Evolutionary conservation across 2,888 invertebrate genomes (phyloP).

Genomic region (Spicauda simplicius): DNA sequence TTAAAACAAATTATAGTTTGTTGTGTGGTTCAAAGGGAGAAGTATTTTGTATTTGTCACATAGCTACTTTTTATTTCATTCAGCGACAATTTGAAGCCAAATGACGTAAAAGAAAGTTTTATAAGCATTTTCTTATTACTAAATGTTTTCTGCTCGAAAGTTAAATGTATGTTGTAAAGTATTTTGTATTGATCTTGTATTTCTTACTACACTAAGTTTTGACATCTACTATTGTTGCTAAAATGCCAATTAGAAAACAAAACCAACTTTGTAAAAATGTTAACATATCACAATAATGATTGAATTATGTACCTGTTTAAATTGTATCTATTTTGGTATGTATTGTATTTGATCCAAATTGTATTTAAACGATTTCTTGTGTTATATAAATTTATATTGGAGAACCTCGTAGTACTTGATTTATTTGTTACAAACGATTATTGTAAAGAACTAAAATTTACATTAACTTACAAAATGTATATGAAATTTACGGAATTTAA

Average conservation of each 20-base stretch:
- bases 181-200: background rate
- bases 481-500: too few species aligned
- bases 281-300: conserved; percentile 48
- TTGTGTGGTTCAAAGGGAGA: too few species aligned
- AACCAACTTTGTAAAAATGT: background rate
- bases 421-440: background rate
- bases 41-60: background rate
- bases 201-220: background rate
- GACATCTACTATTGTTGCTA: background rate
- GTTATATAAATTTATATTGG: background rate
- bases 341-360: background rate
- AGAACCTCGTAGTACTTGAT: background rate
- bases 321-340: conserved; percentile 2
- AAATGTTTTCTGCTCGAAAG: background rate
- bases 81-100: background rate
- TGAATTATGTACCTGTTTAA: conserved; percentile 47
- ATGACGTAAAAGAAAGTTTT: background rate
- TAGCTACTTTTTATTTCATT: background rate
- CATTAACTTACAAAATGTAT: too few species aligned
- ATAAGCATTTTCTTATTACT: background rate
- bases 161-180: background rate
- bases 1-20: too few species aligned
- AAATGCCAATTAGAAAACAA: background rate
- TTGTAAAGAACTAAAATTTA: too few species aligned
- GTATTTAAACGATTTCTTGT: background rate